Base-by-base conservation (phyloP, 2,113 vertebrate genomes). In the Dunckerocampus dactyliophorus region DNA sequence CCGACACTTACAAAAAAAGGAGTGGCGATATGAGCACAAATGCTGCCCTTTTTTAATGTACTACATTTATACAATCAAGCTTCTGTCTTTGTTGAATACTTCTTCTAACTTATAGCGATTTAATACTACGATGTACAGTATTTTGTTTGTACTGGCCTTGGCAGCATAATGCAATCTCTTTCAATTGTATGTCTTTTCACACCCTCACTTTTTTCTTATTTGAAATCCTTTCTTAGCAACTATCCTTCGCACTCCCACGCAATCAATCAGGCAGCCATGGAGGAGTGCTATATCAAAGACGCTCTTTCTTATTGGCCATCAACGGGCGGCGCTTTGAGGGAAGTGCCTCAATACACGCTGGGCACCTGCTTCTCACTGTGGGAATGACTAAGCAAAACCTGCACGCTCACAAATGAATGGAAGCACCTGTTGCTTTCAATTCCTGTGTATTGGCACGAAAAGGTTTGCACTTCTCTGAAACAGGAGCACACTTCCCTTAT, bases 221-320 rank as follows among this genome's bases (percentile, higher is more conserved):
- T 39, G 9, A 39, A 39, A 20, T 76, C 59, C 31, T 61, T 49
- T 45, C 17, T 47, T 55, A 79, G 62, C 48, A 49, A 54, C 73
- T 71, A 67, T 71, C 67, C 11, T 62, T 73, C 66, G 51, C 52
- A 51, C 57, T 57, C 74, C 75, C 77, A 69, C 75, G 49, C 74
- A 70, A 63, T 65, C 59, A n/a, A n/a, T n/a, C n/a, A 62, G 62
- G 61, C 72, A 65, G 66, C 69, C 67, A 69, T 63, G 46, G 13
- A 71, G 62, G 50, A 63, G 45, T 34, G 69, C 69, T 75, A 76
- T 83, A 73, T 80, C 67, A 87, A 79, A 79, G 77, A 61, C 28
- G 31, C 55, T 59, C 77, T 82, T 75, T 81, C 72, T 83, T 69
- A 55, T 67, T 80, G 52, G 70, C 65, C 31, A 54, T 77, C 67